Evolutionary conservation across 2,113 vertebrate species (phyloP), one percentile per base, ranked within the genome.

Genomic region (Ahaetulla prasina): DNA sequence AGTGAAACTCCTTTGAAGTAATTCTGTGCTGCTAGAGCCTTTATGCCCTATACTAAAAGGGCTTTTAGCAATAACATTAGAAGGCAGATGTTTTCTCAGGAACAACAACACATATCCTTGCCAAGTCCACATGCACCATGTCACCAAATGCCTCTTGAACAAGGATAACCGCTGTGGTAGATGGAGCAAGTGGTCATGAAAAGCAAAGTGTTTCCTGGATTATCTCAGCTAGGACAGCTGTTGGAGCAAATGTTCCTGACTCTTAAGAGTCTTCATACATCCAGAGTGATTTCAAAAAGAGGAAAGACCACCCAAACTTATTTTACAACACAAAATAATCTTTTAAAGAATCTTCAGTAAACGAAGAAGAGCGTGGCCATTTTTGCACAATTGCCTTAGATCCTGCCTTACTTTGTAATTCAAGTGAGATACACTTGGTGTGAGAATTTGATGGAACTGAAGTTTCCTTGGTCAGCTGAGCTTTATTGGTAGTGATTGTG

Each of bases 61-160:
- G 94, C 94, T 96, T 96, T 94, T 91, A 89, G 90, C 92, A 90
- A 91, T 95, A 92, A 95, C 96, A 92, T 18, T 86, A 89, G 27
- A 6, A 55, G 94, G 85, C 96, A 96, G 96, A 95, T 97, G 96
- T 97, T 97, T 97, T 96, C 97, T 96, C 95, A 88, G 0, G 91
- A 94, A 93, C 92, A 93, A n/a, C 14, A 54, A n/a, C 18, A 52
- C 23, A 54, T 94, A 88, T 92, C 55, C 43, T 8, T 91, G 90
- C 93, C 25, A 18, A 87, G 93, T 94, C 92, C 91, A 94, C 0
- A 55, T 91, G 92, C 96, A 94, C 91, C 87, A 92, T 55, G 92
- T 93, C 95, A 97, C 95, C 88, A 89, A 0, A 1, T 94, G 94
- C 93, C 93, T 96, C 95, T 94, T 54, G 88, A 97, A 97, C 92